These are phyloP conservation scores for Dreissena polymorpha DNA, from an alignment of 1,140 invertebrate species.

Conservation along the genomic window DNA sequence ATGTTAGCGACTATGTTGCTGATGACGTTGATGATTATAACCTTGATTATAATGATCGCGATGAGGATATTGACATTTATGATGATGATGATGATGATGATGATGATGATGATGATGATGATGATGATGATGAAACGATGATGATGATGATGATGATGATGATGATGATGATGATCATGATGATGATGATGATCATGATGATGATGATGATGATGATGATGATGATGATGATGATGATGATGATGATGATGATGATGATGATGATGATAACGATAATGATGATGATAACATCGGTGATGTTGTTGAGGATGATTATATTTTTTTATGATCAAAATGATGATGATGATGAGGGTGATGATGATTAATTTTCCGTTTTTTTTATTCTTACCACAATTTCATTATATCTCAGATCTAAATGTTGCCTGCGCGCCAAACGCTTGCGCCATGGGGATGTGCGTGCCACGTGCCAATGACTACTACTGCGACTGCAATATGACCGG, in stretches of 20 bases:
- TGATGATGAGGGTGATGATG: background rate
- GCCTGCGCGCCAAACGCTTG: slow-evolving; percentile 49
- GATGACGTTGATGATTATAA: background rate
- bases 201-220: background rate
- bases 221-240: background rate
- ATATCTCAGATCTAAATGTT: slow-evolving; percentile 39
- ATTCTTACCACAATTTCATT: no score
- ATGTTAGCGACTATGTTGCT: background rate
- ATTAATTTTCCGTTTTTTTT: no score
- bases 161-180: background rate
- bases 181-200: background rate
- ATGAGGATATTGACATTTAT: background rate
- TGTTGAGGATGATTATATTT: slow-evolving; percentile 11
- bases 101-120: background rate
- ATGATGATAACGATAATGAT: background rate
- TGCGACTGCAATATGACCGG: slow-evolving; percentile 75
- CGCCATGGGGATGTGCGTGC: slow-evolving; percentile 64
- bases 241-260: background rate
- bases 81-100: slow-evolving; percentile 8
- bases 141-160: slow-evolving; percentile 10
- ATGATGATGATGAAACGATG: background rate
- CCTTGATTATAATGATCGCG: background rate
- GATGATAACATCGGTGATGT: background rate
- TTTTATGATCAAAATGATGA: background rate
- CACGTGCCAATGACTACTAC: slow-evolving; percentile 57